phyloP scores from a whole-genome alignment of 1,140 invertebrate species.

The Microvelia longipes region DNA sequence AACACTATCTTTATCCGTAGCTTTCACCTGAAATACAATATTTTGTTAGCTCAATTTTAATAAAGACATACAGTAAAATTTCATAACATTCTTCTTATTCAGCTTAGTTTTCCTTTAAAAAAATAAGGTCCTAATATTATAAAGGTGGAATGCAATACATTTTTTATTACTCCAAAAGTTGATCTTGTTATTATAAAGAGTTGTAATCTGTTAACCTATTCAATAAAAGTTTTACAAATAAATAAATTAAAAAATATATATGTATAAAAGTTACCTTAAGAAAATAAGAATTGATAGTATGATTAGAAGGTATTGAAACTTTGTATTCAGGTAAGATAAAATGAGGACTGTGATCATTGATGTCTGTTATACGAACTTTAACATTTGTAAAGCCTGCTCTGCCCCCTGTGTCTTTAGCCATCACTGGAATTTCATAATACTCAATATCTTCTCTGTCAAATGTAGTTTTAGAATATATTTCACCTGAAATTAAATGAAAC shows the following conservation, averaged over 20 bases:
- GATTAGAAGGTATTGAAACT: slow-evolving; percentile 47
- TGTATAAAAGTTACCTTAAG: slow-evolving; percentile 37
- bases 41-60: too few species aligned
- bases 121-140: too few species aligned
- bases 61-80: background rate
- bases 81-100: background rate
- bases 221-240: too few species aligned
- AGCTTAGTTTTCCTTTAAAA: too few species aligned
- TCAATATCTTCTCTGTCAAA: slow-evolving; percentile 64
- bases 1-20: slow-evolving; percentile 52
- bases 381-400: slow-evolving; percentile 62
- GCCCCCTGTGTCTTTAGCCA: slow-evolving; percentile 73
- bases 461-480: slow-evolving; percentile 54
- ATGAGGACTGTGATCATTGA: slow-evolving; percentile 72
- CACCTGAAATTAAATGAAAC: slow-evolving; percentile 35
- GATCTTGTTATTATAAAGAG: too few species aligned
- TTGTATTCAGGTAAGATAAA: slow-evolving; percentile 70
- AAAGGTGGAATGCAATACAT: too few species aligned
- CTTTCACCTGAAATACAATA: slow-evolving; percentile 36
- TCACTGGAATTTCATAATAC: slow-evolving; percentile 61
- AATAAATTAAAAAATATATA: background rate
- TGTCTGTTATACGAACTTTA: slow-evolving; percentile 59
- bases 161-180: too few species aligned
- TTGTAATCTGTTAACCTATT: too few species aligned
- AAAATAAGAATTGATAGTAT: slow-evolving; percentile 44